These are phyloP conservation scores for Tipula vernalis DNA, from an alignment of 2,888 invertebrate genomes.

Conservation along the genomic window DNA sequence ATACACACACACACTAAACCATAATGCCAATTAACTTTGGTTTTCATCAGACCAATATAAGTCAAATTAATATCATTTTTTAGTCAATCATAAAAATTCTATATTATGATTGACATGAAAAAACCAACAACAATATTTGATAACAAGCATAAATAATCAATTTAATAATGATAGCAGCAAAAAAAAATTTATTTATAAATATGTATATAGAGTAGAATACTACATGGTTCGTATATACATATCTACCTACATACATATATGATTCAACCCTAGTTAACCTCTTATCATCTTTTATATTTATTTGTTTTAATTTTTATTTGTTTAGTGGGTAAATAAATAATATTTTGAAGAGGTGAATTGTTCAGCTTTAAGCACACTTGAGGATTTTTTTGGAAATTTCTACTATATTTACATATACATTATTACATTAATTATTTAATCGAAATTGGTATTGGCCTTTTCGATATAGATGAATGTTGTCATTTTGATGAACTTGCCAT, in stretches of 20 bases:
- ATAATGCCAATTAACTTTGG: background rate
- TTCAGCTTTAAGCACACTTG: background rate
- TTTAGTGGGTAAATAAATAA: background rate
- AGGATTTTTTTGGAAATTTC: background rate
- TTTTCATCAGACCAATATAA: constrained; percentile 4
- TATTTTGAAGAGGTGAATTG: background rate
- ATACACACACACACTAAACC: background rate
- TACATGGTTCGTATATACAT: background rate
- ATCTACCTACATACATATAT: background rate
- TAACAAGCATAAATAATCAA: background rate
- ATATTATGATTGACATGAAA: background rate
- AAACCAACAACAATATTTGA: background rate
- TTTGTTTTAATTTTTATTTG: background rate
- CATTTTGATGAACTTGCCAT: too few relatives aligned
- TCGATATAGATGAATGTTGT: too few relatives aligned
- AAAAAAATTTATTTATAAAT: background rate
- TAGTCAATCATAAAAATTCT: background rate
- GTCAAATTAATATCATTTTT: background rate
- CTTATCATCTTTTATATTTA: background rate
- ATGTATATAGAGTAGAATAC: background rate
- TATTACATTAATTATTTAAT: too few relatives aligned
- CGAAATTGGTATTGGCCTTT: too few relatives aligned
- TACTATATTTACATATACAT: too few relatives aligned
- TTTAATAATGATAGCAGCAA: background rate
- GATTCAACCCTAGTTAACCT: background rate